These are phyloP conservation scores for Gibbula magus DNA, from an alignment of 2,888 invertebrate genomes.

Conservation along the genomic window DNA sequence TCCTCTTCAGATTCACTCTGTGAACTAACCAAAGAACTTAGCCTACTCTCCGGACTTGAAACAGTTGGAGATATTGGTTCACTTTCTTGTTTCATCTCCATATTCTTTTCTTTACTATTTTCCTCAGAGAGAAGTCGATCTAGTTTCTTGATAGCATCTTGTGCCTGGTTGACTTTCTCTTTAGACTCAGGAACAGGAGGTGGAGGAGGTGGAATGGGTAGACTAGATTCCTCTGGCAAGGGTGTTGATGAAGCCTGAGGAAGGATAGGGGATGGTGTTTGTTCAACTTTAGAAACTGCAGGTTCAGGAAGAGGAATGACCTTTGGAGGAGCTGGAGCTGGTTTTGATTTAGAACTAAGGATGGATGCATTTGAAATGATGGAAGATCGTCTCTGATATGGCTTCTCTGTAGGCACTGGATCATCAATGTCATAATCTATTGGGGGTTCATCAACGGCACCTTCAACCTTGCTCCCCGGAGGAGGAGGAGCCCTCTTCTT, in stretches of 20 bases:
- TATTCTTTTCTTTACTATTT: background rate
- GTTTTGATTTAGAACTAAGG: background rate
- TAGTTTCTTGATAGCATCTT: constrained; percentile 38
- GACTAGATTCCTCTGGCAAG: no score
- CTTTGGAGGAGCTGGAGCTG: constrained; percentile 11
- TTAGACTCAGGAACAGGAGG: background rate
- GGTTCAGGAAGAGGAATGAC: constrained; percentile 9
- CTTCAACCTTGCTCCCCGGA: constrained; percentile 35
- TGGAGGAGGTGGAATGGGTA: background rate
- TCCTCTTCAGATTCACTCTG: background rate
- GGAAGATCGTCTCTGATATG: background rate
- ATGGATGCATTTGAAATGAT: constrained; percentile 2
- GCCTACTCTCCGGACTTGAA: background rate
- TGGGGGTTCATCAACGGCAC: constrained; percentile 51
- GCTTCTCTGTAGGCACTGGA: background rate
- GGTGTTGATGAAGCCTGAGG: no score
- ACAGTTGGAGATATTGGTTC: background rate
- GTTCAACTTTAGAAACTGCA: background rate
- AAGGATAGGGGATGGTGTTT: background rate
- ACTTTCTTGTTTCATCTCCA: background rate
- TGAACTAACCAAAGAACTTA: background rate
- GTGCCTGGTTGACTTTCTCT: constrained; percentile 29
- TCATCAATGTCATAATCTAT: constrained; percentile 61
- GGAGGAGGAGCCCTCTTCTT: constrained; percentile 65
- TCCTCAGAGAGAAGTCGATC: constrained; percentile 33